Percentiles rank a stretch among this genome's conserved stretches.
Conservation (phyloP, 92 coral and sea anemone species). For the Chrysogorgia sp. region DNA sequence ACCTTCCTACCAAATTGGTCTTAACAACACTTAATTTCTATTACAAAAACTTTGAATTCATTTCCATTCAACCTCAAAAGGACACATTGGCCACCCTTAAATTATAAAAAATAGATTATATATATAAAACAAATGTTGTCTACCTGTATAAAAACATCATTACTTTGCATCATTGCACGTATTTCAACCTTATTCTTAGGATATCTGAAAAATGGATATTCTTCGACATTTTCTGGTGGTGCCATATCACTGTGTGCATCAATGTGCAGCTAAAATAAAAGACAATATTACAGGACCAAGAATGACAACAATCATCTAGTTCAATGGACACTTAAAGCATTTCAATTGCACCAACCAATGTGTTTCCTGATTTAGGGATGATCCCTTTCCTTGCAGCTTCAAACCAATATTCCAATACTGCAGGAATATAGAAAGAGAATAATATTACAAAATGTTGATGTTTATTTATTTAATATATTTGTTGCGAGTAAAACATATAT, state of each 20-base stretch:
- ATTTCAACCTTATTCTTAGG: constrained; percentile 25
- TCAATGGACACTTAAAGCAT: too few species aligned
- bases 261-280: constrained; percentile 23
- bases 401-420: constrained; percentile 43
- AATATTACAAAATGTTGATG: background rate
- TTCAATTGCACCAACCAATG: constrained; percentile 4
- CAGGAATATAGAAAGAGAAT: background rate
- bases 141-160: constrained; percentile 45
- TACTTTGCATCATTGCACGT: constrained; percentile 40
- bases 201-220: constrained; percentile 29
- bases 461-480: background rate
- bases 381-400: constrained; percentile 37
- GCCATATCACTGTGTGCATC: constrained; percentile 47
- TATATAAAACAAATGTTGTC: background rate
- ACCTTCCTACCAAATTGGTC: too few species aligned
- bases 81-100: too few species aligned
- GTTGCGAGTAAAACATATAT: background rate
- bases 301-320: too few species aligned
- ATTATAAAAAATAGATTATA: background rate
- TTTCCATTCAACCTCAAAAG: too few species aligned
- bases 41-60: too few species aligned
- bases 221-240: constrained; percentile 23
- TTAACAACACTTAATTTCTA: too few species aligned
- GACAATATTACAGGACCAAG: background rate
- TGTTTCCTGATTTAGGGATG: constrained; percentile 38